phyloP scores from a whole-genome alignment of 2,888 invertebrate genomes.

The Leptodirus hochenwartii region DNA sequence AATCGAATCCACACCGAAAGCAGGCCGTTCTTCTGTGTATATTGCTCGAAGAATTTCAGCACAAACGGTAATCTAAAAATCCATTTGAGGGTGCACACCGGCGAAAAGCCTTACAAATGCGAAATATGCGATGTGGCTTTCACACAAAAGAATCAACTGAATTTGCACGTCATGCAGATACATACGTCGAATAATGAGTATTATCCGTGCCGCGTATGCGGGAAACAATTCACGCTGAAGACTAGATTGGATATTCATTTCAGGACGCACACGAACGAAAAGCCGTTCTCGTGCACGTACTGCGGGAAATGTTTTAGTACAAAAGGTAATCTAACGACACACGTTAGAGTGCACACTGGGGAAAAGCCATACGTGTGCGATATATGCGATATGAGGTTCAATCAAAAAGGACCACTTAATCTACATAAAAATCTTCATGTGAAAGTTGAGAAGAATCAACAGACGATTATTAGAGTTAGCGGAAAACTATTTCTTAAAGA shows the following conservation, averaged over 20 bases:
- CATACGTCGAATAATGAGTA: conserved; percentile 1
- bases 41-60: conserved; percentile 7
- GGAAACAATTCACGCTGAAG: conserved; percentile 4
- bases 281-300: neutral
- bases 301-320: conserved; percentile 5
- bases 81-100: conserved; percentile 8
- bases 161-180: conserved; percentile 6
- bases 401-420: conserved; percentile 4
- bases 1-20: conserved; percentile 8
- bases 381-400: conserved; percentile 3
- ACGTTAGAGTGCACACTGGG: conserved; percentile 1
- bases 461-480: no score
- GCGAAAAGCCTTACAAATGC: conserved; percentile 8
- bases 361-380: conserved; percentile 4
- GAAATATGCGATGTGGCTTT: conserved; percentile 8
- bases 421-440: conserved; percentile 2
- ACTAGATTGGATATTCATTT: conserved; percentile 1
- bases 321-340: conserved; percentile 2
- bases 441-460: no score
- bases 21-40: conserved; percentile 6
- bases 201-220: conserved; percentile 2
- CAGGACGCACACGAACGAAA: neutral
- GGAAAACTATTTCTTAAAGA: no score
- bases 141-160: conserved; percentile 9
- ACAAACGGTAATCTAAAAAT: conserved; percentile 10